phyloP scores from a whole-genome alignment of 1,140 invertebrate species.

The Cotesia chilonis region DNA sequence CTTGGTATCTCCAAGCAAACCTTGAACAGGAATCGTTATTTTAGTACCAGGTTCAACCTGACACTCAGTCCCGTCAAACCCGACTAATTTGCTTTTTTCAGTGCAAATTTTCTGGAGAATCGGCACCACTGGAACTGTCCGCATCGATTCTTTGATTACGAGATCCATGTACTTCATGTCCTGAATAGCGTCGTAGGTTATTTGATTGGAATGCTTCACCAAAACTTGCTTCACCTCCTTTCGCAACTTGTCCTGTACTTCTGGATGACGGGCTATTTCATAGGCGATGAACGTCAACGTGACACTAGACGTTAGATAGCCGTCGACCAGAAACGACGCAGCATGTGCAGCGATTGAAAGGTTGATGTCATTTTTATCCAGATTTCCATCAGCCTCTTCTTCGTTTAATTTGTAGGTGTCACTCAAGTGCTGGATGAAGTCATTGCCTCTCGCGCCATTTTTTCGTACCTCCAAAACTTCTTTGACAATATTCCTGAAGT shows the following conservation, averaged over 20 bases:
- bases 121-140: constrained; percentile 52
- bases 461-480: constrained; percentile 27
- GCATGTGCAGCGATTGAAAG: constrained; percentile 40
- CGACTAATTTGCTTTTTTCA: constrained; percentile 47
- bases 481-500: constrained; percentile 33
- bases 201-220: constrained; percentile 61
- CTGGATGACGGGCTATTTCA: constrained; percentile 57
- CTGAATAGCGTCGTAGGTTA: constrained; percentile 69
- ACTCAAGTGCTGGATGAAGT: constrained; percentile 47
- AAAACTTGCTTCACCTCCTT: constrained; percentile 63
- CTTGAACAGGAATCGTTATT: constrained; percentile 54
- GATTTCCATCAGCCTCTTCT: constrained; percentile 34
- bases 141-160: constrained; percentile 63
- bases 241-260: constrained; percentile 63
- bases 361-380: too few species aligned
- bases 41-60: constrained; percentile 45
- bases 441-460: constrained; percentile 36
- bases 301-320: constrained; percentile 66
- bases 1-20: constrained; percentile 63
- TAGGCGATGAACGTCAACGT: constrained; percentile 48
- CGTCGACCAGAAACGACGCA: constrained; percentile 55
- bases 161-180: constrained; percentile 69
- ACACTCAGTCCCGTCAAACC: constrained; percentile 41
- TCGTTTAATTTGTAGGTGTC: constrained; percentile 34
- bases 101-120: constrained; percentile 50